A percentile compares a stretch with the other conserved stretches of the same genome.
These are phyloP conservation scores for Pheosia tremula DNA, from an alignment of 2,888 invertebrate genomes.

Conservation along the genomic window DNA sequence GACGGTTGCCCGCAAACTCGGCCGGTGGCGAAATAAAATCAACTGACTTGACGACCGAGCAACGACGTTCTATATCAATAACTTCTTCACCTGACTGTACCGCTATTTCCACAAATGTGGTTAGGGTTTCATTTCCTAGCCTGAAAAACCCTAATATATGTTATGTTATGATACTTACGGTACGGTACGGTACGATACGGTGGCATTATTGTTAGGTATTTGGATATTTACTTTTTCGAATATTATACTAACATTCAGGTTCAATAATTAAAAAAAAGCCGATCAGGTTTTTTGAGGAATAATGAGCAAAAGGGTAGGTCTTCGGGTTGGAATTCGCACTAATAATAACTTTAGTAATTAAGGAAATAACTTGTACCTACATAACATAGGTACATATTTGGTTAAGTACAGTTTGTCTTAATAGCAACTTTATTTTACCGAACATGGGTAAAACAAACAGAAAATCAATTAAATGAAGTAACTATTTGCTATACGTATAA, in stretches of 20 bases:
- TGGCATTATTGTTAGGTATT: not conserved
- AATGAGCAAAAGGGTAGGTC: too few species aligned
- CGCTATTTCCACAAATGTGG: slow-evolving; percentile 10
- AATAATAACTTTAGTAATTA: too few species aligned
- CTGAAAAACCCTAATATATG: not conserved
- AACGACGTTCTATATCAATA: slow-evolving; percentile 27
- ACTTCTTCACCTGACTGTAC: slow-evolving; percentile 21
- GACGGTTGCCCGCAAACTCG: slow-evolving; percentile 58
- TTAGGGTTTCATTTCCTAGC: slow-evolving; percentile 3
- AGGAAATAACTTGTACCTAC: too few species aligned
- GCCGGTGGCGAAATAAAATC: slow-evolving; percentile 59
- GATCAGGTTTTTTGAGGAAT: too few species aligned
- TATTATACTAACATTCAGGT: too few species aligned
- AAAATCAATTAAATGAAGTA: not conserved
- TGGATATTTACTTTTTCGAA: not conserved
- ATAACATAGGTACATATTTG: too few species aligned
- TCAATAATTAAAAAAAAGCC: too few species aligned
- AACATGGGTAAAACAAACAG: not conserved
- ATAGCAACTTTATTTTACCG: not conserved
- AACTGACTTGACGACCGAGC: slow-evolving; percentile 46
- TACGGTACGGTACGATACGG: too few species aligned
- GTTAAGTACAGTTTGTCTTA: too few species aligned
- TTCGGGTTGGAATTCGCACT: too few species aligned
- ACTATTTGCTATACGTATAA: not conserved
- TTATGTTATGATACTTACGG: not conserved